A percentile compares a stretch with the other conserved stretches of the same genome.
Conservation (phyloP, 2,888 invertebrate genomes). For the Synergus japonicus region DNA sequence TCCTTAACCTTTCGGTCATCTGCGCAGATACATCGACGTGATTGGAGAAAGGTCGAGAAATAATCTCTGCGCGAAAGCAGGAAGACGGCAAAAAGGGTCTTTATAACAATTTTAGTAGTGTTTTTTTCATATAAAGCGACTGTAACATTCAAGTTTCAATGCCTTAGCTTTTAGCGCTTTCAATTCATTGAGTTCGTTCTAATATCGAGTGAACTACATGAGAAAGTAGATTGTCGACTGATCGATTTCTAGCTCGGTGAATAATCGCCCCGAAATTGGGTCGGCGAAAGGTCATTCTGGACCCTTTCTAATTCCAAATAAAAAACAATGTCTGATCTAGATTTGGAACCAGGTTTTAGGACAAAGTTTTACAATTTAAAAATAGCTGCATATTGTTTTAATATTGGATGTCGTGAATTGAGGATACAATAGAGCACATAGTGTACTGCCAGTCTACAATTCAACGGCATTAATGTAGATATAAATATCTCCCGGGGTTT, state of each 20-base stretch:
- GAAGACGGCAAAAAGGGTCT: not conserved
- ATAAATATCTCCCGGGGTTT: slow-evolving; percentile 12
- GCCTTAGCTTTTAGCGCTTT: not conserved
- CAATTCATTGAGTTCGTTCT: not conserved
- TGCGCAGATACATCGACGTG: slow-evolving; percentile 37
- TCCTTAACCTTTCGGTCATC: slow-evolving; percentile 45
- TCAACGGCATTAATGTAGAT: not conserved
- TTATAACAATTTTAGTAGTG: slow-evolving; percentile 8
- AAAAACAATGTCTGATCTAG: slow-evolving; percentile 1
- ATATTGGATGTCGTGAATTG: not conserved
- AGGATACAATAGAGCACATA: not conserved
- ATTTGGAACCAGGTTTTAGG: not conserved
- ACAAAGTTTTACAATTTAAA: not conserved
- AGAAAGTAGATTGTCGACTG: slow-evolving; percentile 6
- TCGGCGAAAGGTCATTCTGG: slow-evolving; percentile 24
- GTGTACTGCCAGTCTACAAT: not conserved
- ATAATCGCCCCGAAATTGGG: slow-evolving; percentile 34
- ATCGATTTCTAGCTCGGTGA: slow-evolving; percentile 33
- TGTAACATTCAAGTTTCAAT: not conserved
- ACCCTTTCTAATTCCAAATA: slow-evolving; percentile 19
- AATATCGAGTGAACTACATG: not conserved
- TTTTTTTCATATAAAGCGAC: not conserved
- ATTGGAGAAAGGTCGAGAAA: slow-evolving; percentile 41
- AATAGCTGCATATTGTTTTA: not conserved
- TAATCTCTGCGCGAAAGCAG: slow-evolving; percentile 6